Evolutionary conservation across 2,888 invertebrate genomes (phyloP), one percentile per base, ranked within the genome.

Genomic region (Limnephilus lunatus): DNA sequence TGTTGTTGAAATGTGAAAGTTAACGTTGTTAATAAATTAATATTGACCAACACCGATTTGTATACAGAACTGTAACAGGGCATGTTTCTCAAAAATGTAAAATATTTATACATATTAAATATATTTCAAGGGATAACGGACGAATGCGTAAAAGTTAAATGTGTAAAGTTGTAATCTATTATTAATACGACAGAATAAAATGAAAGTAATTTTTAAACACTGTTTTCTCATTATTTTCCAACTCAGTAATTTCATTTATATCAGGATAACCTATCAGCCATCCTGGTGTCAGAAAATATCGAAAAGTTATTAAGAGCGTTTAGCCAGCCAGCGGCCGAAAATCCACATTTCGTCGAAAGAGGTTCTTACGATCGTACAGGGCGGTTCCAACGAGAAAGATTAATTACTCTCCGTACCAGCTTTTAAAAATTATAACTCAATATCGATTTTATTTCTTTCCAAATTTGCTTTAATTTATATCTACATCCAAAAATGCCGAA

Each of bases 91-190:
- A 44, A 89, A 86, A 81, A 15, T 89, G 89, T 89, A 89, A 35
- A 39, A 89, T 89, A 81, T 89, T 44, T 81, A 89, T 44, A 89
- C 30, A 81, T 89, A 89, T 68, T 68, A 68, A 88, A 90, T 91
- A 89, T 89, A 91, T 90, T 90, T 93, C 83, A 35, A 92, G 80
- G 44, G 87, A 85, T 91, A 88, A 81, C 68, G 80, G 86, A 92
- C 35, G 91, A 83, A 91, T 85, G 91, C 89, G 92, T 92, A 93
- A 91, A 86, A 92, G 80, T 90, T 93, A 82, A 91, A 85, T 92
- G 91, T 93, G 93, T 93, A 93, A 93, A 92, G 85, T 93, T 93
- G 93, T 93, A 93, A 93, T 92, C 91, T 91, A 92, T 48, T 90
- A 91, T 68, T 90, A 90, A 91, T 92, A 92, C 90, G 89, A 92